Conservation (phyloP, 2,888 invertebrate genomes). For the Microctonus brassicae region DNA sequence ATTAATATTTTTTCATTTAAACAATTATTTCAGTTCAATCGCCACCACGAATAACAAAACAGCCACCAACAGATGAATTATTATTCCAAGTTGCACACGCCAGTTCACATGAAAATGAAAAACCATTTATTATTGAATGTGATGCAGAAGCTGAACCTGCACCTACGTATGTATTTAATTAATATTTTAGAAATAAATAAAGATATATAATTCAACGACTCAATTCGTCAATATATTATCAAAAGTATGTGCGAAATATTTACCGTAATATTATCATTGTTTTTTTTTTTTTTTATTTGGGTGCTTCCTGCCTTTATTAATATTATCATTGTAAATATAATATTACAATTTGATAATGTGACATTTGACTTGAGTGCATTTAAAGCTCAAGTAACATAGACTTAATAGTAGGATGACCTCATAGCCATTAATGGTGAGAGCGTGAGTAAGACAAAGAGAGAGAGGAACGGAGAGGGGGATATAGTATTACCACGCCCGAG, state of each 20-base stretch:
- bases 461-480: constrained; percentile 54
- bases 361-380: constrained; percentile 45
- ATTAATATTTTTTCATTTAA: no score
- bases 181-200: not conserved
- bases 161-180: constrained; percentile 80
- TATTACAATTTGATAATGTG: constrained; percentile 33
- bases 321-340: not conserved
- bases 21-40: constrained; percentile 78
- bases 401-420: constrained; percentile 69
- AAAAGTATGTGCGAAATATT: not conserved
- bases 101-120: constrained; percentile 87
- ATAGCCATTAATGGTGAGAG: constrained; percentile 53
- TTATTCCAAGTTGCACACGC: constrained; percentile 88
- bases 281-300: no score
- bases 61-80: constrained; percentile 91
- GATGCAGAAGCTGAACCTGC: constrained; percentile 96
- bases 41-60: constrained; percentile 92
- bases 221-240: not conserved
- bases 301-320: no score
- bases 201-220: not conserved
- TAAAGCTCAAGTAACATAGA: constrained; percentile 62
- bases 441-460: no score
- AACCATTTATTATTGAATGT: constrained; percentile 95
- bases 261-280: constrained; percentile 18
- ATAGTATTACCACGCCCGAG: constrained; percentile 61